Conservation (phyloP, 2,888 invertebrate species). For the Chesias legatella region DNA sequence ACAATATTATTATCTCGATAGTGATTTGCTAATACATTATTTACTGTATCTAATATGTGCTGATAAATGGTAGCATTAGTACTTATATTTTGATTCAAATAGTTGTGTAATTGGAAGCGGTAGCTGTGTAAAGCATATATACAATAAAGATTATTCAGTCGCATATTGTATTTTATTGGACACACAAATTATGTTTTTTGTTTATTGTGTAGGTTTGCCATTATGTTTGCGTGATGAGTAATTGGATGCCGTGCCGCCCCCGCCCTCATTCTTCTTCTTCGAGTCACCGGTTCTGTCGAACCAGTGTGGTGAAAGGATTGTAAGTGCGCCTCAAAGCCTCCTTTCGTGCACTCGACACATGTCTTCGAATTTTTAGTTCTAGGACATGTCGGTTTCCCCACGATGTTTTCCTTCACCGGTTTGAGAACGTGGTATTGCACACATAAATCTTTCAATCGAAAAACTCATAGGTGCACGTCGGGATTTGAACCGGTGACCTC, state of each 20-base stretch:
- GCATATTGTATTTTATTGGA: slow-evolving; percentile 71
- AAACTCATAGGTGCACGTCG: too few relatives aligned
- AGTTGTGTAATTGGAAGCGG: slow-evolving; percentile 65
- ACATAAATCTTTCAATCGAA: too few relatives aligned
- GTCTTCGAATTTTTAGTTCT: too few relatives aligned
- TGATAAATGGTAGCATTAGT: slow-evolving; percentile 31
- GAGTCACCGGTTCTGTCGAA: too few relatives aligned
- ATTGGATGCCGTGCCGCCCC: slow-evolving; percentile 13
- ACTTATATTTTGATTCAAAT: slow-evolving; percentile 44
- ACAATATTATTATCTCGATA: slow-evolving; percentile 27
- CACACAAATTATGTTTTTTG: slow-evolving; percentile 52
- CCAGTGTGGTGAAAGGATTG: too few relatives aligned
- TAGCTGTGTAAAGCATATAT: slow-evolving; percentile 73
- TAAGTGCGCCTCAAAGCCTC: too few relatives aligned
- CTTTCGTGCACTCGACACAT: too few relatives aligned
- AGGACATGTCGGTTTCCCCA: too few relatives aligned
- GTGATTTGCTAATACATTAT: slow-evolving; percentile 26
- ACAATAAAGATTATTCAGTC: slow-evolving; percentile 76
- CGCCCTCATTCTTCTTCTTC: too few relatives aligned
- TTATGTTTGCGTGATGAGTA: slow-evolving; percentile 52
- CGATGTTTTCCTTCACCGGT: too few relatives aligned
- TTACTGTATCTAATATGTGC: slow-evolving; percentile 43
- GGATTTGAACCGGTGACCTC: too few relatives aligned
- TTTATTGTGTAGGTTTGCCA: slow-evolving; percentile 80
- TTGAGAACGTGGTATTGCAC: too few relatives aligned